These are phyloP conservation scores for Talpa occidentalis DNA, from an alignment of 2,113 vertebrate species.

Conservation along the genomic window DNA sequence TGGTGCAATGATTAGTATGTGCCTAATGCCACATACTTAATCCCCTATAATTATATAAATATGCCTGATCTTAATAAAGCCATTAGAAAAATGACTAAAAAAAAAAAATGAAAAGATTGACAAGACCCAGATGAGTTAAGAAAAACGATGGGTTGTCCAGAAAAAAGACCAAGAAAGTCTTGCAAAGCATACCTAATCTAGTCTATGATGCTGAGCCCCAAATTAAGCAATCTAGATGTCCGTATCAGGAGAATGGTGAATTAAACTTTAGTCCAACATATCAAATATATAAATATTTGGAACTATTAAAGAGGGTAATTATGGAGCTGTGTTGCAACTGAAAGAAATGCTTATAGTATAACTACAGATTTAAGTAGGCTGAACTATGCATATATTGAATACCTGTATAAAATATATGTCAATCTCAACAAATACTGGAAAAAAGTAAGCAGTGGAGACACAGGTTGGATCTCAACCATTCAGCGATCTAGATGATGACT, in stretches of 20 bases:
- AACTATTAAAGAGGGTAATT: background rate
- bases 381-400: slow-evolving; percentile 33
- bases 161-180: background rate
- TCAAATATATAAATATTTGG: background rate
- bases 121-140: background rate
- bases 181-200: background rate
- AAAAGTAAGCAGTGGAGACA: background rate
- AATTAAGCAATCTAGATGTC: background rate
- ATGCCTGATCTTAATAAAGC: slow-evolving; percentile 33
- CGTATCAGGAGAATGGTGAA: background rate
- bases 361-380: background rate
- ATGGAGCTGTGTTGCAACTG: background rate
- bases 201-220: background rate
- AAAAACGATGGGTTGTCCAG: background rate
- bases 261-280: background rate
- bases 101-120: background rate
- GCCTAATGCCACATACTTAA: background rate
- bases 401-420: background rate
- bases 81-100: slow-evolving; percentile 22
- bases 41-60: background rate
- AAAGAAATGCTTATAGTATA: background rate
- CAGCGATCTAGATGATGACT: background rate
- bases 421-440: background rate
- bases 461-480: background rate
- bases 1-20: background rate